These are phyloP conservation scores for Propithecus coquereli DNA, from an alignment of 2,113 vertebrate species.

Conservation along the genomic window DNA sequence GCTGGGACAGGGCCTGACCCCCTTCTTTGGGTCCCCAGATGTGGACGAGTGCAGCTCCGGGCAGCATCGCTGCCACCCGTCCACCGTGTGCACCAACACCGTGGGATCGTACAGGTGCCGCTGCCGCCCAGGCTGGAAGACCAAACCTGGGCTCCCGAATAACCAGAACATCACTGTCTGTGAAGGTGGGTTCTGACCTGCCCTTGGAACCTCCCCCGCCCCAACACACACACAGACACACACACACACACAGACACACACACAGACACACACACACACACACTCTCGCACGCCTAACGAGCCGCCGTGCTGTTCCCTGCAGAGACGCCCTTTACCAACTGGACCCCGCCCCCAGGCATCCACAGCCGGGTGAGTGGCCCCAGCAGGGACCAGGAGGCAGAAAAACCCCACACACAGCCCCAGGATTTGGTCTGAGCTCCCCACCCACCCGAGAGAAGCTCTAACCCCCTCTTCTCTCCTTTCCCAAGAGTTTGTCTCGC, in stretches of 20 bases:
- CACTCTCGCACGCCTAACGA: not conserved
- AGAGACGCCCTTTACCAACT: not conserved
- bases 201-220: not conserved
- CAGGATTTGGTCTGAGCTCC: no score
- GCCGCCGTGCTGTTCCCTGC: not conserved
- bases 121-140: conserved; percentile 71
- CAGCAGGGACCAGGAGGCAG: no score
- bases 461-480: not conserved
- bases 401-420: no score
- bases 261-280: no score
- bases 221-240: no score
- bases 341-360: not conserved
- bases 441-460: not conserved
- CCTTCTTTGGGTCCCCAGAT: not conserved
- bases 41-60: not conserved
- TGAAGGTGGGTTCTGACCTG: not conserved
- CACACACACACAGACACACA: no score
- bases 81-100: conserved; percentile 72
- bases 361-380: conserved; percentile 36
- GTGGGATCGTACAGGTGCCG: conserved; percentile 64
- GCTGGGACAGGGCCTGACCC: not conserved
- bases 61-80: conserved; percentile 54
- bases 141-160: accelerated
- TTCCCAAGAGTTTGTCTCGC: not conserved
- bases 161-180: not conserved